Percentiles rank a stretch among this genome's conserved stretches.
phyloP scores from a whole-genome alignment of 92 coral and sea anemone species.

The Zoanthus sansibaricus region DNA sequence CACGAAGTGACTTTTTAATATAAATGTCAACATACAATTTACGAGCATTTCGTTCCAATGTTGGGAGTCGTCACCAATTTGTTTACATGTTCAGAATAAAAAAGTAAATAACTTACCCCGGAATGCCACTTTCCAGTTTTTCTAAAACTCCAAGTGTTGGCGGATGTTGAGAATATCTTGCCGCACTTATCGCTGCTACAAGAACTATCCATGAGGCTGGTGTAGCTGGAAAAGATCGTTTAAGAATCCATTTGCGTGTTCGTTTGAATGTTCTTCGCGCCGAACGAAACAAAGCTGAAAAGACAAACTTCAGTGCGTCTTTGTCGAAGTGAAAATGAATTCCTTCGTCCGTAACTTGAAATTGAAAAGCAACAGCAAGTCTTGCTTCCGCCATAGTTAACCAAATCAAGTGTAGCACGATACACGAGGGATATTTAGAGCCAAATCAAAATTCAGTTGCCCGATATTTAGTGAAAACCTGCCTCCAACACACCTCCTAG shows the following conservation, averaged over 20 bases:
- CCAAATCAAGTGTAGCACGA: not conserved
- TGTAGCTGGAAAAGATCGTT: conserved; percentile 95
- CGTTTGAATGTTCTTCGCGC: conserved; percentile 80
- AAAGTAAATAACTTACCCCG: conserved; percentile 72
- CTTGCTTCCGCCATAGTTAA: conserved; percentile 97
- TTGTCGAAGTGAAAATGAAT: conserved; percentile 83
- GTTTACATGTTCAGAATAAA: not conserved
- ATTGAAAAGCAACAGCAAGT: conserved; percentile 95
- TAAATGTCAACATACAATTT: too few species aligned
- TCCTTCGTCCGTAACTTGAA: conserved; percentile 96
- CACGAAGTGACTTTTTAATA: not conserved
- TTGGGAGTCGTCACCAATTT: not conserved
- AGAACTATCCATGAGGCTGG: conserved; percentile 94
- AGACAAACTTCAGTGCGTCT: conserved; percentile 83
- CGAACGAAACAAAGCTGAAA: conserved; percentile 79
- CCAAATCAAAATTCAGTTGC: conserved; percentile 7
- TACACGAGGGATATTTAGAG: not conserved
- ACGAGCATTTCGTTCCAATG: too few species aligned
- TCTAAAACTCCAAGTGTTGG: conserved; percentile 92
- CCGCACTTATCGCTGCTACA: conserved; percentile 94
- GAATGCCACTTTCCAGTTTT: conserved; percentile 86
- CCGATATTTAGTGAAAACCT: too few species aligned
- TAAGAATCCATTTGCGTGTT: conserved; percentile 79
- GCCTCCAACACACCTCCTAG: conserved; percentile 47
- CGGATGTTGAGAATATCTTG: conserved; percentile 91